Evolutionary conservation across 2,113 vertebrate species (phyloP), one percentile per base, ranked within the genome.

Genomic region (Rhinopomastus cyanomelas): DNA sequence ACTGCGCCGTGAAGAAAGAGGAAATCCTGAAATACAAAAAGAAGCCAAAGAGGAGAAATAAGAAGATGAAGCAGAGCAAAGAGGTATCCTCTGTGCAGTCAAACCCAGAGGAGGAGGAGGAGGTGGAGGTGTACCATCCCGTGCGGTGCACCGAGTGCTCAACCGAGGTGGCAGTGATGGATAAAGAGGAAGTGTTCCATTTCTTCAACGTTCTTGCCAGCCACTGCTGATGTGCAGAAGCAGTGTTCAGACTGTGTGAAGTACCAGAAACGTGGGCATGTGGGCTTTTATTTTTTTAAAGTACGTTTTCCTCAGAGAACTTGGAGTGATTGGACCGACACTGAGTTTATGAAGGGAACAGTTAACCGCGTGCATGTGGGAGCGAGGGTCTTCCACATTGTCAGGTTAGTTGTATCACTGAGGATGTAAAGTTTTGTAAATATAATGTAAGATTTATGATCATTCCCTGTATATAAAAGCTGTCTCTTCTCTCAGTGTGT

Each of bases 171-270:
- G 98, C 98, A 5, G 98, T 99, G 73, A 98, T 98, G n/a, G 99
- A 99, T 95, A 98, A 98, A 81, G 98, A 99, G 6, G 99, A 99
- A 94, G 98, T 99, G 73, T 99, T 99, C 79, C 98, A 99, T 93
- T 99, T 99, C 96, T 99, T 99, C 94, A 99, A 99, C 95, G 98
- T 99, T 96, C 96, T 99, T 81, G 98, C 98, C 89, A 99, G 99
- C 92, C 98, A 99, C 93, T 98, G 97, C 96, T 99, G 97, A 98
- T 37, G 39, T 74, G 20, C 36, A 85, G 19, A 78, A 32, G 42
- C 49, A 8, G 26, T 67, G 82, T 52, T 61, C 65, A 76, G 48
- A 71, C 65, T 9, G 23, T 77, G 81, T 64, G 82, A 88, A 88
- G 49, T 57, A n/a, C 84, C 49, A 75, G 48, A 76, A 83, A 64